Base-by-base conservation (phyloP, 2,113 vertebrate genomes). In the Sceloporus undulatus region DNA sequence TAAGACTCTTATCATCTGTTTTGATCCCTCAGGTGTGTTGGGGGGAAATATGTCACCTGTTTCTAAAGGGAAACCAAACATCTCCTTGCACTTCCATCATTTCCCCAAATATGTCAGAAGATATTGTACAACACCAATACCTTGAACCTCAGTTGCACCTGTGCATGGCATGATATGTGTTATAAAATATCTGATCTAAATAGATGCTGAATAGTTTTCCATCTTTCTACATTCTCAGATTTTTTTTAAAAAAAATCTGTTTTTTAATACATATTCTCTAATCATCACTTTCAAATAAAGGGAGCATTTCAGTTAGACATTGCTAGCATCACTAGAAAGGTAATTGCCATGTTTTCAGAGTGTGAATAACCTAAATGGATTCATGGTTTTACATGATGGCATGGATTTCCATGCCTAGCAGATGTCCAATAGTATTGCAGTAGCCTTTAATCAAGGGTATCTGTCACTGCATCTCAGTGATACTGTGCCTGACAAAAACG, bases 401-500 rank as follows among this genome's bases (percentile, higher is more conserved):
- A 23, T 34, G 88, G 48, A 48, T 74, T 82, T 90, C 66, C 34
- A 18, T 80, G 34, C 85, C 23, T 59, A 87, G 38, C 62, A 88
- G 74, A 92, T 59, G 74, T 70, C 85, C 85, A 89, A 66, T 79
- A 91, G 87, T 91, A 77, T 85, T 80, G 78, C 3, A 4, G 1
- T 91, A 29, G 66, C 75, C 56, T 79, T 6, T 85, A 85, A 71
- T 65, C 82, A 66, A 86, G 73, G 86, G 76, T 27, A 85, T 23
- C n/a, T 77, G 81, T 84, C 78, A 79, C 68, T 86, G 87, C 11
- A 1, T 59, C 83, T 79, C 87, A 52, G 86, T 86, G 78, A 73
- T 71, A 82, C 23, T 85, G 87, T 84, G 82, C 74, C 89, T 95
- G 90, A 91, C 77, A 34, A 87, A 88, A n/a, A n/a, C n/a, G 16